Evolutionary conservation across 2,113 vertebrate species (phyloP), one percentile per base, ranked within the genome.

Genomic region (Gila orcuttii): DNA sequence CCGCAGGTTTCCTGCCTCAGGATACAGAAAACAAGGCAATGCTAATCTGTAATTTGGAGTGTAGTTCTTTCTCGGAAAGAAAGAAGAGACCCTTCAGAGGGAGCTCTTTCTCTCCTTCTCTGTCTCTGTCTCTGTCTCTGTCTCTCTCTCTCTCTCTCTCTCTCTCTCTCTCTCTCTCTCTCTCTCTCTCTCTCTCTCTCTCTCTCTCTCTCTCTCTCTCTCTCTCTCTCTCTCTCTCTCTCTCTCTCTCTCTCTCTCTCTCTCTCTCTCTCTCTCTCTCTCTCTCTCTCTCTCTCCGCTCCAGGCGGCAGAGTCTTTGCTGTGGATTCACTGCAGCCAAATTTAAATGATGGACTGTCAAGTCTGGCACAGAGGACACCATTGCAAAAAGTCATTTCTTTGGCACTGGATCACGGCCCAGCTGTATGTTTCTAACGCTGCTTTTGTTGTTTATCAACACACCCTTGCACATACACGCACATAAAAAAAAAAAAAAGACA

Each of bases 261-360:
- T 60, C 55, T 73, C 47, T 73, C 45, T 39, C 28, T 59, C 82
- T 42, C 52, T 75, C 21, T 47, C 47, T 47, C 55, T 45, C 83
- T 28, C 33, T 3, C 66, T 85, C n/a, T 79, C 81, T 39, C 28
- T 69, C 55, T 79, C 39, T 64, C 62, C 4, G 92, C 93, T 95
- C 86, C 89, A 92, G 94, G 94, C 94, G 82, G 90, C 92, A 92
- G 92, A 93, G 92, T 90, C 93, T 94, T 92, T 93, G 93, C 85
- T 90, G 90, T 93, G 92, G 92, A 94, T 94, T 89, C 93, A 92
- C 94, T 93, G 92, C 91, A 93, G 87, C 87, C 69, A 94, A 94
- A 94, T 95, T 93, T 92, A 93, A 94, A 94, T 95, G 94, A 95
- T 95, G 93, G 92, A 93, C 94, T 95, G 94, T 95, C 94, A 95